Percentiles rank a stretch among this genome's conserved stretches.
phyloP scores from a whole-genome alignment of 2,113 vertebrate genomes.

The Uropsilus gracilis region DNA sequence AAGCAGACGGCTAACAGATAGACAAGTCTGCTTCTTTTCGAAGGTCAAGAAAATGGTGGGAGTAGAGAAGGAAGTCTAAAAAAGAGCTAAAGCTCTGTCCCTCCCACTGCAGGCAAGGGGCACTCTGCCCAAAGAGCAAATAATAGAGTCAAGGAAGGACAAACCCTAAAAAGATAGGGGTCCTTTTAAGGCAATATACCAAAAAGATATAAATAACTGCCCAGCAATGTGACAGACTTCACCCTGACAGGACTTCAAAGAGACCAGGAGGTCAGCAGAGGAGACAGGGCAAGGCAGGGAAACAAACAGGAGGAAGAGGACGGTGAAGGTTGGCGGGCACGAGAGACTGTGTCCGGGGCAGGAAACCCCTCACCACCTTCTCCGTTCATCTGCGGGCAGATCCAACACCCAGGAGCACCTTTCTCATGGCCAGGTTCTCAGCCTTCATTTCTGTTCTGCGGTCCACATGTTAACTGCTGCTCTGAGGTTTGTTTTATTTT shows the following conservation, averaged over 20 bases:
- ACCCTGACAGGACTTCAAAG: background rate
- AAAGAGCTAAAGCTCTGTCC: background rate
- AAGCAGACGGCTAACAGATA: background rate
- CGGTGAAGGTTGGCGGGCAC: background rate
- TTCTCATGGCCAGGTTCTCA: background rate
- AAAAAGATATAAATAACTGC: background rate
- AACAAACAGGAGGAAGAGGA: background rate
- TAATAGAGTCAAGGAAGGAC: background rate
- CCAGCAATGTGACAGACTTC: accelerated
- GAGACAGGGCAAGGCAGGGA: background rate
- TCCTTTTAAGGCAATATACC: background rate
- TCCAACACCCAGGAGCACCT: background rate
- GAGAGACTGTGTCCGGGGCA: too few relatives aligned
- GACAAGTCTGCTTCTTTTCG: background rate
- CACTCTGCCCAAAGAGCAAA: background rate
- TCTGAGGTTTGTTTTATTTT: background rate
- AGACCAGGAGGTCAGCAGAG: background rate
- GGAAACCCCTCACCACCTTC: accelerated
- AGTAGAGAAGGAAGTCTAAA: background rate
- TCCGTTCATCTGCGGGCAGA: background rate
- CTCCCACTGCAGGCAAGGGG: background rate
- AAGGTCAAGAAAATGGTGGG: too few relatives aligned
- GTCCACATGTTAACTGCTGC: background rate
- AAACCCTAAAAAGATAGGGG: too few relatives aligned
- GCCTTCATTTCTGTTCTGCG: background rate